Evolutionary conservation across 2,113 vertebrate species (phyloP).

Genomic region (Toxotes jaculatrix): DNA sequence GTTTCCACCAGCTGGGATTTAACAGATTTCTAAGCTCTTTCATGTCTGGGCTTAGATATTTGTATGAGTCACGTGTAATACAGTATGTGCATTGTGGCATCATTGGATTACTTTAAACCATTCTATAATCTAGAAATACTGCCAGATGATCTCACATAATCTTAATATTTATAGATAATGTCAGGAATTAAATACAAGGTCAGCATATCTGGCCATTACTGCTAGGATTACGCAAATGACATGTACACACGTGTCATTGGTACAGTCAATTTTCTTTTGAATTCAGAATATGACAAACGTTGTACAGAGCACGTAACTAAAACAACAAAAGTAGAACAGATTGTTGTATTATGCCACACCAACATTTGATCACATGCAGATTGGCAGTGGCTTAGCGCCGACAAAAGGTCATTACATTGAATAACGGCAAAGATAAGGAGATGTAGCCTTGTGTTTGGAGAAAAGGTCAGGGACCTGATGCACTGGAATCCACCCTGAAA

Average conservation of each 20-base stretch:
- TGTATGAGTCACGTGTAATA: constrained; percentile 47
- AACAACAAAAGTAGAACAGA: constrained; percentile 11
- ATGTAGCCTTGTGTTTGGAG: constrained; percentile 28
- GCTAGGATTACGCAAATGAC: constrained; percentile 33
- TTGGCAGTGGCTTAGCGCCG: not conserved
- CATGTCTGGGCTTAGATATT: constrained; percentile 55
- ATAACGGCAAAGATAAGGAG: constrained; percentile 32
- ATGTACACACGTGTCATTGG: not conserved
- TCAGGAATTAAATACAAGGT: constrained; percentile 45
- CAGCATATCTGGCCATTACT: constrained; percentile 36
- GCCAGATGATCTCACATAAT: constrained; percentile 58
- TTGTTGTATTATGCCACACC: not conserved
- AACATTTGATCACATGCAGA: constrained; percentile 35
- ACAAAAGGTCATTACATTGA: constrained; percentile 41
- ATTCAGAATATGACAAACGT: constrained; percentile 5
- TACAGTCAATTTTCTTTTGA: not conserved
- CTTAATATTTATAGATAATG: constrained; percentile 49
- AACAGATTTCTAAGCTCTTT: constrained; percentile 56
- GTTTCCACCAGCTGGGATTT: constrained; percentile 48
- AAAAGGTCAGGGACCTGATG: constrained; percentile 74
- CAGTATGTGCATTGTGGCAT: constrained; percentile 43
- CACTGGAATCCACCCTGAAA: constrained; percentile 66
- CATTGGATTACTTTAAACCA: constrained; percentile 64
- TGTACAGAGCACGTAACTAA: not conserved
- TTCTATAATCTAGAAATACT: constrained; percentile 30